Base-by-base conservation (phyloP, 1,140 invertebrate species). In the Magallana ariakensis region DNA sequence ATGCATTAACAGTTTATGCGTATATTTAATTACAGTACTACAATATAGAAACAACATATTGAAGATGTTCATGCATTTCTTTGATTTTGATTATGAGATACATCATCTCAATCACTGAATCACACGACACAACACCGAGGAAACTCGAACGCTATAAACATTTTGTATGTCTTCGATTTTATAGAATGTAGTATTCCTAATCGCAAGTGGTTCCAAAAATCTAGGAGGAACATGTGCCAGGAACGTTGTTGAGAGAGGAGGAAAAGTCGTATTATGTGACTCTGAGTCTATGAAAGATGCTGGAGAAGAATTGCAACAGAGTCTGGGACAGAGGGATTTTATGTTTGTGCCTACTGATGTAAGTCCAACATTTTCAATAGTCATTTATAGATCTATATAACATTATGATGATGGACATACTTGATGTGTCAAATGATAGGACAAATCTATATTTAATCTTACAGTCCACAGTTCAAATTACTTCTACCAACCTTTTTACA, bases 281-380 rank as follows among this genome's bases (percentile, higher is more conserved):
- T 22, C 46, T 7, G 80, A n/a, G 9, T 11, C 15, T 46, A 46
- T 46, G 33, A 46, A 46, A 55, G 46, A 54, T 10, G n/a, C 46
- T 10, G 80, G 80, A 19, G 80, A 82, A 56, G 46, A 82, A 56
- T 15, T 82, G 16, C 46, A 54, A 82, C 33, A 82, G 5, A 19
- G 1, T 82, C 10, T 82, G 1, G 80, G 80, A 55, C 19, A 54
- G 9, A 26, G 26, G 13, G 55, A 82, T 46, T 82, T 33, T 22
- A 22, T 82, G 10, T 82, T 82, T 82, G 33, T 82, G 19, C 10
- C 80, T 55, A 16, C 80, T n/a, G 80, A 82, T 82, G 80, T 82
- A 82, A 56, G 80, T 82, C n/a, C 5, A 46, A 46, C 33, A 46
- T 4, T 46, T 46, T 46, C 33, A 46, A 46, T 5, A 46, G 3